Evolutionary conservation across 2,113 vertebrate species (phyloP).

Genomic region (Mirounga angustirostris): DNA sequence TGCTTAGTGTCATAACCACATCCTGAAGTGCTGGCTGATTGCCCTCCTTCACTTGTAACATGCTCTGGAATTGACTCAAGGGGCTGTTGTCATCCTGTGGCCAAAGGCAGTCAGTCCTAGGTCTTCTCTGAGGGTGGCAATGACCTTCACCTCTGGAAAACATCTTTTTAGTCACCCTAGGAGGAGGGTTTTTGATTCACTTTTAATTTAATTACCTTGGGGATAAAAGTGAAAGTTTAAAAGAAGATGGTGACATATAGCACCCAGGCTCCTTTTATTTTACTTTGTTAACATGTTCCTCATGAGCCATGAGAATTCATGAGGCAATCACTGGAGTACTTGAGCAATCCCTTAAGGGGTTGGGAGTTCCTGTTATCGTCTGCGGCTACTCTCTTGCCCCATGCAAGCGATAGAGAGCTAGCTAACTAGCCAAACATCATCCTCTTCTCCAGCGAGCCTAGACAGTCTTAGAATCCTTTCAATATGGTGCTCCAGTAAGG

Average conservation of each 20-base stretch:
- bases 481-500: background rate
- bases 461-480: constrained; percentile 16
- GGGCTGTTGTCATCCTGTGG: background rate
- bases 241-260: background rate
- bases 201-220: constrained; percentile 12
- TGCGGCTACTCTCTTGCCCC: background rate
- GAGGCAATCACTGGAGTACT: background rate
- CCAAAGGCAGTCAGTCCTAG: background rate
- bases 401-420: background rate
- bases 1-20: constrained; percentile 34
- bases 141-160: background rate
- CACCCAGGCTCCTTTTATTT: background rate
- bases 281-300: background rate
- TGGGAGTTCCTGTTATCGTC: background rate
- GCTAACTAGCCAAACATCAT: background rate
- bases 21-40: background rate
- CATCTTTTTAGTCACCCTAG: background rate
- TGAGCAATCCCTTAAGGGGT: background rate
- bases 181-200: background rate
- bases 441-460: background rate
- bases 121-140: background rate
- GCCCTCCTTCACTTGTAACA: background rate
- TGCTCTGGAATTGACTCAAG: background rate
- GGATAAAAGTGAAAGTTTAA: background rate
- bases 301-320: background rate